phyloP scores from a whole-genome alignment of 2,113 vertebrate species.

The Cranoglanis bouderius region DNA sequence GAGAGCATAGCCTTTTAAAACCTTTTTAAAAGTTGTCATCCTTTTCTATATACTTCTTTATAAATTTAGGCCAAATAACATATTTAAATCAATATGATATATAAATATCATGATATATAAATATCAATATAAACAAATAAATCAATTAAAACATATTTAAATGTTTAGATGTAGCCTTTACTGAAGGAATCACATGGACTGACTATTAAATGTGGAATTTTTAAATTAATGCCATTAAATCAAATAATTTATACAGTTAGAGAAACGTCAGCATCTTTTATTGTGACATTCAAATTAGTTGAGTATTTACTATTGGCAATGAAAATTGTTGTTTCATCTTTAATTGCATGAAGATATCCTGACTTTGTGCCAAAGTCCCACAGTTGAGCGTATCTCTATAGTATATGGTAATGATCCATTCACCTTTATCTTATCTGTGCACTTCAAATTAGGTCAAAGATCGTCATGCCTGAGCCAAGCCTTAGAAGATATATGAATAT shows the following conservation, averaged over 20 bases:
- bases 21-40: not conserved
- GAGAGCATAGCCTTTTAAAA: not conserved
- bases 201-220: not conserved
- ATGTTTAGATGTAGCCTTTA: not conserved
- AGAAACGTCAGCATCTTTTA: not conserved
- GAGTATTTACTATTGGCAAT: not conserved
- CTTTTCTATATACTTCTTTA: not conserved
- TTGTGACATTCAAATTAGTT: constrained; percentile 3
- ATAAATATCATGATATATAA: no score
- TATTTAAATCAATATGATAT: no score
- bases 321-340: not conserved
- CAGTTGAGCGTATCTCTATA: constrained; percentile 21
- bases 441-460: constrained; percentile 41
- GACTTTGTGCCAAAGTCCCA: constrained; percentile 19
- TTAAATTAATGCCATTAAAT: not conserved
- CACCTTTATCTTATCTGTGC: constrained; percentile 43
- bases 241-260: not conserved
- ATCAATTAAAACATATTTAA: no score
- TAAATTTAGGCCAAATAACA: not conserved
- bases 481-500: constrained; percentile 4
- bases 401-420: constrained; percentile 30
- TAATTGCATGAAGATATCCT: not conserved
- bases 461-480: not conserved
- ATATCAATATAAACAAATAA: no score
- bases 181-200: not conserved